phyloP scores from a whole-genome alignment of 1,140 invertebrate species.

The Apocrypta bakeri region DNA sequence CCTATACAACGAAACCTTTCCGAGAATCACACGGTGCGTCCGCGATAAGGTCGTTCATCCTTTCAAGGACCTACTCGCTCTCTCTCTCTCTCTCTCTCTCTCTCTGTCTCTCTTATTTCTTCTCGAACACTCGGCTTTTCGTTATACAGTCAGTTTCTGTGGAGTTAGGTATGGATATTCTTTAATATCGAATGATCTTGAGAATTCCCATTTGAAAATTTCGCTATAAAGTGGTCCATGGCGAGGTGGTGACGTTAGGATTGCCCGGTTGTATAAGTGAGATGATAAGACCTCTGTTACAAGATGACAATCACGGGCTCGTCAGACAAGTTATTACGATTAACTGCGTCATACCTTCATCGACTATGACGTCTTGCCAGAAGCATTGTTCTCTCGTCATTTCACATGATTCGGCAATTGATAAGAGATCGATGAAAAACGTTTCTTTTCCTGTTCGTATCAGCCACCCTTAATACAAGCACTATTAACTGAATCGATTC shows the following conservation, averaged over 20 bases:
- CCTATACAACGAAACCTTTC: slow-evolving; percentile 39
- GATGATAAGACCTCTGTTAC: background rate
- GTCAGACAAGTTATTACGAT: too few relatives aligned
- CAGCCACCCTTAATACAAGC: too few relatives aligned
- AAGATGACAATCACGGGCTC: background rate
- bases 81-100: background rate
- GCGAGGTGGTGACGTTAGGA: background rate
- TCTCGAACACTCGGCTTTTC: background rate
- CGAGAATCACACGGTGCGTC: slow-evolving; percentile 18
- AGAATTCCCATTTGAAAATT: too few relatives aligned
- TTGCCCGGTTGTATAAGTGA: background rate
- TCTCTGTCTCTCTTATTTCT: background rate
- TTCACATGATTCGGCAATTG: background rate
- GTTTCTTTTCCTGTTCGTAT: too few relatives aligned
- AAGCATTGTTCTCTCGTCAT: background rate
- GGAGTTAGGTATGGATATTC: too few relatives aligned
- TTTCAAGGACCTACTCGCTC: slow-evolving; percentile 44
- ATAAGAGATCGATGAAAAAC: too few relatives aligned
- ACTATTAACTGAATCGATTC: too few relatives aligned
- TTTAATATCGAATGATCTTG: too few relatives aligned
- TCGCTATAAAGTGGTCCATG: background rate
- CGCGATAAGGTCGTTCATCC: slow-evolving; percentile 45
- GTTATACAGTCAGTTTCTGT: too few relatives aligned
- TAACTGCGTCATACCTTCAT: too few relatives aligned
- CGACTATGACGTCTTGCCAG: too few relatives aligned